These are phyloP conservation scores for Hucho hucho DNA, from an alignment of 2,113 vertebrate species.

Conservation along the genomic window DNA sequence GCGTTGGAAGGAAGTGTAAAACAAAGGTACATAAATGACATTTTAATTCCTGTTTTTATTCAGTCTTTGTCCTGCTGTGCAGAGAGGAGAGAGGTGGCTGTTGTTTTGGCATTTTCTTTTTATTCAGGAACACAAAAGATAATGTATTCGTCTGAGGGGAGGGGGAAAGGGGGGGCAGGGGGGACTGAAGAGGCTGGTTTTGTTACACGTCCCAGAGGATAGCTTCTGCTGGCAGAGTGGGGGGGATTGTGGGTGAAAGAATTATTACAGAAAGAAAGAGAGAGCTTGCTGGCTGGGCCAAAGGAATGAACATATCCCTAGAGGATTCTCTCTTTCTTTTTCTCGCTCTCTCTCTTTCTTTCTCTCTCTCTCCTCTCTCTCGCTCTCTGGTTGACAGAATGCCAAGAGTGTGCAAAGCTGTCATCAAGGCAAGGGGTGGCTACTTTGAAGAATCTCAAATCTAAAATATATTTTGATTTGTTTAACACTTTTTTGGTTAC, in stretches of 20 bases:
- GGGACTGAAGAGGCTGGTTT: conserved; percentile 9
- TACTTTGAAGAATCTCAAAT: no score
- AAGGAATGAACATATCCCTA: conserved; percentile 1
- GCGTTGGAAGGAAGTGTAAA: conserved; percentile 43
- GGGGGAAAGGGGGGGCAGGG: conserved; percentile 8
- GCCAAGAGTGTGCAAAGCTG: not conserved
- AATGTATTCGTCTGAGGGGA: conserved; percentile 49
- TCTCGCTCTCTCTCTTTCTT: conserved; percentile 1
- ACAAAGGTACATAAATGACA: conserved; percentile 60
- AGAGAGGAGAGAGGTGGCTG: conserved; percentile 31
- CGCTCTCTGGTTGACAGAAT: conserved; percentile 28
- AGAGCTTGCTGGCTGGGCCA: conserved; percentile 27
- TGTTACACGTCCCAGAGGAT: conserved; percentile 53
- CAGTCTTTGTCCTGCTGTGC: conserved; percentile 26
- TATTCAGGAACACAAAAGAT: conserved; percentile 53
- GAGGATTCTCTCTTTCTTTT: conserved; percentile 50
- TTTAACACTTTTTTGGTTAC: no score
- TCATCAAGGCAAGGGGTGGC: no score
- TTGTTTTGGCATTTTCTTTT: conserved; percentile 32
- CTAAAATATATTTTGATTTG: no score
- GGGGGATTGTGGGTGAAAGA: not conserved
- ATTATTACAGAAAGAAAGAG: conserved; percentile 39
- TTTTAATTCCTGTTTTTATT: conserved; percentile 56
- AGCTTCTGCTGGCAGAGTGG: conserved; percentile 38
- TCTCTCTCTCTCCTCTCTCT: conserved; percentile 12